Conservation (phyloP, 2,797 vertebrate genomes). For the Lophius americanus region DNA sequence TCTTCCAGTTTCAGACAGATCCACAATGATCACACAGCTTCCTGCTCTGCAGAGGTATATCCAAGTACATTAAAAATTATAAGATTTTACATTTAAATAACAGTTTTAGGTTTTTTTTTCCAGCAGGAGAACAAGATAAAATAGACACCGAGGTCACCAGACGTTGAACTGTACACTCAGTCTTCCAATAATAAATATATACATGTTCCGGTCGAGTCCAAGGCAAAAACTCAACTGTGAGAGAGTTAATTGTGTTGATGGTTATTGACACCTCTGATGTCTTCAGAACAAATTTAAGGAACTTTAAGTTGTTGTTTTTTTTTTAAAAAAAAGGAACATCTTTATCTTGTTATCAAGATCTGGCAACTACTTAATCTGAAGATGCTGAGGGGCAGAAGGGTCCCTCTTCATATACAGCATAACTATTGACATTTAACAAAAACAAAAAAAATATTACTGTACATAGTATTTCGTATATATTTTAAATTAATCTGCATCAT, state of each 20-base stretch:
- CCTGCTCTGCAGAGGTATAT: conserved; percentile 84
- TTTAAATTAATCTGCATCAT: conserved; percentile 88
- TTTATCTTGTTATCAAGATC: conserved; percentile 67
- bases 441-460: conserved; percentile 83
- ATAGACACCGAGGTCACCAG: conserved; percentile 74
- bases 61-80: conserved; percentile 78
- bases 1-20: conserved; percentile 73
- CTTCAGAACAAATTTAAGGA: conserved; percentile 63
- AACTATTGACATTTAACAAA: conserved; percentile 82
- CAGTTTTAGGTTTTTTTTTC: conserved; percentile 55
- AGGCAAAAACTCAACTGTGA: conserved; percentile 57
- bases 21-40: conserved; percentile 69
- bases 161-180: conserved; percentile 79
- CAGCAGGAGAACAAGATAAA: conserved; percentile 65
- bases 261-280: conserved; percentile 69
- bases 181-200: conserved; percentile 82
- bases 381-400: conserved; percentile 62
- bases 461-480: conserved; percentile 89
- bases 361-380: conserved; percentile 76
- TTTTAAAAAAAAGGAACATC: conserved; percentile 49
- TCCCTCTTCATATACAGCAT: conserved; percentile 76
- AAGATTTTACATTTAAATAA: conserved; percentile 79
- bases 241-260: conserved; percentile 59
- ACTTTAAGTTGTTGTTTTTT: conserved; percentile 65
- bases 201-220: conserved; percentile 76